These are phyloP conservation scores for Heliconius congener DNA, from an alignment of 1,140 invertebrate species.

Conservation along the genomic window DNA sequence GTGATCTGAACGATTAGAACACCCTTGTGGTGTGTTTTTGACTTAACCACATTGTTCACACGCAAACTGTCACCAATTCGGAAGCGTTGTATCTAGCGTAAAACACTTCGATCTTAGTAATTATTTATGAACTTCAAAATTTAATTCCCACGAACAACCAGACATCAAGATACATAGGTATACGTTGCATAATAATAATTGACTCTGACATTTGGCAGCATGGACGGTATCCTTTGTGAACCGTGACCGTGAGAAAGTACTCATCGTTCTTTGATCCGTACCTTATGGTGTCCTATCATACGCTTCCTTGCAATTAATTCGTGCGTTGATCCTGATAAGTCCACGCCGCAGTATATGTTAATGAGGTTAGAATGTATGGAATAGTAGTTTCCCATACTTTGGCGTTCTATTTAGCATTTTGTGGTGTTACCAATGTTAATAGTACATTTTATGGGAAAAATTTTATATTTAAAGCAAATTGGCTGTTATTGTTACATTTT, in stretches of 20 bases:
- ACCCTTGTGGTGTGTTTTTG: constrained; percentile 55
- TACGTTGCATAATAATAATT: constrained; percentile 40
- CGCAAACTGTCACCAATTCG: constrained; percentile 48
- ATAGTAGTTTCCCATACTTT: constrained; percentile 40
- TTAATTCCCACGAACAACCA: constrained; percentile 28
- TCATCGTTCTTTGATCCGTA: constrained; percentile 36
- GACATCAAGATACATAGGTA: constrained; percentile 10
- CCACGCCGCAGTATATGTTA: constrained; percentile 55
- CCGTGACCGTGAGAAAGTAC: constrained; percentile 58
- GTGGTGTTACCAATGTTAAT: constrained; percentile 7
- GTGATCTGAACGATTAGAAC: constrained; percentile 64
- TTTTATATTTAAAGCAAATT: not conserved
- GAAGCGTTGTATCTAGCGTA: constrained; percentile 26
- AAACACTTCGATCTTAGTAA: not conserved
- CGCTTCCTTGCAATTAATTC: constrained; percentile 76
- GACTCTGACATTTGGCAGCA: constrained; percentile 37
- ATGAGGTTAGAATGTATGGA: constrained; percentile 44
- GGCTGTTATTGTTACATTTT: not conserved
- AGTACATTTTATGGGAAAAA: not conserved
- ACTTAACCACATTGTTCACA: constrained; percentile 69
- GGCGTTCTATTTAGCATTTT: constrained; percentile 24
- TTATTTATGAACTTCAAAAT: not conserved
- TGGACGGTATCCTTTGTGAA: constrained; percentile 34
- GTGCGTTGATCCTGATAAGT: constrained; percentile 69
- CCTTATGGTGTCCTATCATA: constrained; percentile 65